Conservation (phyloP, 2,888 invertebrate genomes). For the Deroplatys truncata region DNA sequence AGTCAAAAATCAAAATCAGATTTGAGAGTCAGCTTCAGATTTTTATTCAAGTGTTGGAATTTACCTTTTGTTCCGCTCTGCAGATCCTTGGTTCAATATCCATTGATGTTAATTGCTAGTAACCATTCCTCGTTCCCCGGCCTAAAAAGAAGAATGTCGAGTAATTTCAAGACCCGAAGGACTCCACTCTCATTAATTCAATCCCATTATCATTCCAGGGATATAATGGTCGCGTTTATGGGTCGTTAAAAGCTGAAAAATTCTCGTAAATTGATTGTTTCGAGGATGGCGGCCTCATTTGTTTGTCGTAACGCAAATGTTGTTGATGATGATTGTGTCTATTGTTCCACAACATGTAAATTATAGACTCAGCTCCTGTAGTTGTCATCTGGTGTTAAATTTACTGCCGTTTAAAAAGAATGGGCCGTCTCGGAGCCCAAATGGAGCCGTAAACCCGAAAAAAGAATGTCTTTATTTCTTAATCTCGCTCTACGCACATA, state of each 20-base stretch:
- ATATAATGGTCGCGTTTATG: background rate
- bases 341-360: background rate
- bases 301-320: background rate
- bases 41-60: too few species aligned
- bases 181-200: background rate
- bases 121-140: too few species aligned
- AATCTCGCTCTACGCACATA: background rate
- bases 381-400: background rate
- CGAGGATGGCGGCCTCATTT: background rate
- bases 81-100: too few species aligned
- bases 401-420: background rate
- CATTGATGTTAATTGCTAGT: too few species aligned
- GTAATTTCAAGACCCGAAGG: background rate
- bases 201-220: background rate
- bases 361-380: background rate
- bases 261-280: background rate
- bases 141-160: background rate
- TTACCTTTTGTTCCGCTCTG: too few species aligned
- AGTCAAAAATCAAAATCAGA: too few species aligned
- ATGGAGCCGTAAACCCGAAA: background rate
- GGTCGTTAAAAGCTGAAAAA: background rate
- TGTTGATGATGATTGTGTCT: background rate
- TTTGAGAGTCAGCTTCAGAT: too few species aligned
- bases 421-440: background rate
- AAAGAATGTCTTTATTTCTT: background rate